Percentiles rank a stretch among this genome's conserved stretches.
Conservation (phyloP, 2,113 vertebrate species). For the Urocynchramus pylzowi region DNA sequence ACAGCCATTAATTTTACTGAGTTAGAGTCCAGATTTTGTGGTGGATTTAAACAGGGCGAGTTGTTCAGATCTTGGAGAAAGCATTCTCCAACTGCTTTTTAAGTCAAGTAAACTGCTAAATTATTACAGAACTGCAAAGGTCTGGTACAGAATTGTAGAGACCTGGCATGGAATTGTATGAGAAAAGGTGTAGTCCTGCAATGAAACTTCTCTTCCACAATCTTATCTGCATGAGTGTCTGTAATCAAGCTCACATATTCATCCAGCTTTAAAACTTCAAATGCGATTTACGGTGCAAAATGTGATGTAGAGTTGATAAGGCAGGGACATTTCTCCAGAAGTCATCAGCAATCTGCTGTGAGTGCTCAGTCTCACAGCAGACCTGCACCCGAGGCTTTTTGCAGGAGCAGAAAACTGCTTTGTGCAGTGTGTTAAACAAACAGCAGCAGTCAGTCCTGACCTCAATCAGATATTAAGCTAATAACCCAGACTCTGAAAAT, state of each 20-base stretch:
- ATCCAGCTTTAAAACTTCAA: conserved; percentile 1
- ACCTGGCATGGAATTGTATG: not conserved
- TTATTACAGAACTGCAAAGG: not conserved
- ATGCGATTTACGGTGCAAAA: not conserved
- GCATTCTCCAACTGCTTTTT: not conserved
- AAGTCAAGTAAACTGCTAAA: not conserved
- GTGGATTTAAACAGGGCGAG: not conserved
- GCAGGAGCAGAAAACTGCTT: not conserved
- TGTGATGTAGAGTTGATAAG: not conserved
- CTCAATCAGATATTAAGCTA: not conserved
- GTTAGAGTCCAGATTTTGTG: not conserved
- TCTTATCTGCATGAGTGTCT: not conserved
- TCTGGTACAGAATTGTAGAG: not conserved
- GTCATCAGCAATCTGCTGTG: conserved; percentile 7
- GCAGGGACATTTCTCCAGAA: not conserved
- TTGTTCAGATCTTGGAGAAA: not conserved
- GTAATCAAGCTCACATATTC: not conserved
- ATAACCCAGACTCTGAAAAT: not conserved
- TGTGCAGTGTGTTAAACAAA: not conserved
- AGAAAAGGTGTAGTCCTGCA: not conserved
- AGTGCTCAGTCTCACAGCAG: not conserved
- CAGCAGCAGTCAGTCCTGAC: not conserved
- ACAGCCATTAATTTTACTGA: not conserved
- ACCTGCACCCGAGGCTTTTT: not conserved
- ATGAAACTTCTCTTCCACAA: not conserved